phyloP scores from a whole-genome alignment of 2,888 invertebrate species.

The Lordiphosa andalusiaca region DNA sequence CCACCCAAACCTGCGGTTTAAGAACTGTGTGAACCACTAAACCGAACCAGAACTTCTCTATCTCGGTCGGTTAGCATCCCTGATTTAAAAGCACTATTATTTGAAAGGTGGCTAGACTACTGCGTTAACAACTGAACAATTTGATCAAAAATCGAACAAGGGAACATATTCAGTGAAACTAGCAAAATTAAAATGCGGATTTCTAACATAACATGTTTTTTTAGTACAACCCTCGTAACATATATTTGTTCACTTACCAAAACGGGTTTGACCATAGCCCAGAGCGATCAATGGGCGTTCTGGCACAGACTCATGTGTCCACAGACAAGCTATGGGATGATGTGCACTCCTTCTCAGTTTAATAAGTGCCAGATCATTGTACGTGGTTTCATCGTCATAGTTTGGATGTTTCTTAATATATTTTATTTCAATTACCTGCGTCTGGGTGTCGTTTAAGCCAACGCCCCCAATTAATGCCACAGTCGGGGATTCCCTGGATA shows the following conservation, averaged over 20 bases:
- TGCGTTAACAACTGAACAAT: too few relatives aligned
- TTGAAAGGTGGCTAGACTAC: too few relatives aligned
- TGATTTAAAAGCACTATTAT: too few relatives aligned
- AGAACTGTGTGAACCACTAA: too few relatives aligned
- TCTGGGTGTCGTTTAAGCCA: conserved; percentile 27
- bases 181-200: too few relatives aligned
- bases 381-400: conserved; percentile 23
- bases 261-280: conserved; percentile 34
- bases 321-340: conserved; percentile 23
- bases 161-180: too few relatives aligned
- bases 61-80: too few relatives aligned
- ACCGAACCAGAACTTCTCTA: too few relatives aligned
- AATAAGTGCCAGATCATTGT: conserved; percentile 28
- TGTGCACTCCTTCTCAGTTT: conserved; percentile 14
- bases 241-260: conserved; percentile 16
- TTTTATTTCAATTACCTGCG: conserved; percentile 19
- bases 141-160: too few relatives aligned
- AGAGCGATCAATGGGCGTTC: conserved; percentile 24
- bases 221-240: too few relatives aligned
- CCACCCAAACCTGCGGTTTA: too few relatives aligned
- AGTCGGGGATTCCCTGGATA: conserved; percentile 31
- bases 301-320: conserved; percentile 22
- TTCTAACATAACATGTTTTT: too few relatives aligned
- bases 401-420: conserved; percentile 28
- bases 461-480: conserved; percentile 37